phyloP scores from a whole-genome alignment of 1,140 invertebrate species.

The Prorops nasuta region DNA sequence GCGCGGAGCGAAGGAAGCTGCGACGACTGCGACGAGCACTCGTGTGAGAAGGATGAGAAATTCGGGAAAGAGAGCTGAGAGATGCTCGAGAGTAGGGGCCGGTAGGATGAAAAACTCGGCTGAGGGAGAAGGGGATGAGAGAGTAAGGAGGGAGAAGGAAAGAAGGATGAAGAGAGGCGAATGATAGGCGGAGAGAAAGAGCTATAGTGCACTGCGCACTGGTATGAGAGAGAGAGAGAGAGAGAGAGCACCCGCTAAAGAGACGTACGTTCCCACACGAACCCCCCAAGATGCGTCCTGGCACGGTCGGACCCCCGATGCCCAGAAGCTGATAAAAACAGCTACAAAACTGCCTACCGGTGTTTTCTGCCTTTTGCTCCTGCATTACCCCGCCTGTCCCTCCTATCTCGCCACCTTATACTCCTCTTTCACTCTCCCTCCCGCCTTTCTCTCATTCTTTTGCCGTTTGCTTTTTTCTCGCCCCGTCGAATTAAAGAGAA shows the following conservation, averaged over 20 bases:
- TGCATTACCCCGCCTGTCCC: slow-evolving; percentile 35
- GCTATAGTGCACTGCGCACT: too few relatives aligned
- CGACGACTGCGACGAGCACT: too few relatives aligned
- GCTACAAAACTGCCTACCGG: slow-evolving; percentile 58
- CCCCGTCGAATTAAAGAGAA: too few relatives aligned
- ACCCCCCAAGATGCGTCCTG: slow-evolving; percentile 55
- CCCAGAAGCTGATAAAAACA: slow-evolving; percentile 58
- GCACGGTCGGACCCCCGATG: slow-evolving; percentile 46
- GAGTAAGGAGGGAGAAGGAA: slow-evolving; percentile 1
- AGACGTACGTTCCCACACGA: slow-evolving; percentile 56
- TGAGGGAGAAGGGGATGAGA: slow-evolving; percentile 1
- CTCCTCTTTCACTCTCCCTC: slow-evolving; percentile 17
- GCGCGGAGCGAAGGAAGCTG: not conserved
- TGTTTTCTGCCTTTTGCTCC: slow-evolving; percentile 54
- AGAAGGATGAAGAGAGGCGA: slow-evolving; percentile 9
- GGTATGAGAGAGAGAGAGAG: slow-evolving; percentile 12
- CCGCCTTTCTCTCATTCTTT: slow-evolving; percentile 27
- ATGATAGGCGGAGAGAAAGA: slow-evolving; percentile 15
- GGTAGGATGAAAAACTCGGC: too few relatives aligned
- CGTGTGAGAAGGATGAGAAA: too few relatives aligned
- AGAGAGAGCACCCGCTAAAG: slow-evolving; percentile 44
- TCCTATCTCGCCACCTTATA: slow-evolving; percentile 14
- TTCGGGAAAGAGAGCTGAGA: too few relatives aligned
- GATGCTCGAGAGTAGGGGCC: too few relatives aligned
- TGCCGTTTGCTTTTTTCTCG: slow-evolving; percentile 5